phyloP scores from a whole-genome alignment of 2,113 vertebrate species.

The Anseranas semipalmata region DNA sequence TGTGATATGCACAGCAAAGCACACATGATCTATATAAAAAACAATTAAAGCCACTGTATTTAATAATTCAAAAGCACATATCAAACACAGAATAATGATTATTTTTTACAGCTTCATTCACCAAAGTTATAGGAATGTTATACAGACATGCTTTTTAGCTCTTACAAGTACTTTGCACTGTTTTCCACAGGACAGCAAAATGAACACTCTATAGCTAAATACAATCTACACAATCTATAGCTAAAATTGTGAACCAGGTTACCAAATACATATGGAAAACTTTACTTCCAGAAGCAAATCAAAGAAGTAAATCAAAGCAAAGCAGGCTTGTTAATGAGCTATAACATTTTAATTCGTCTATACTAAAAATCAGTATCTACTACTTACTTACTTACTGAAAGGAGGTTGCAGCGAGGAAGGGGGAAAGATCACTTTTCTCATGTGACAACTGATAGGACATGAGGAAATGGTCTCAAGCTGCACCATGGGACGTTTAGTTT shows the following conservation, averaged over 20 bases:
- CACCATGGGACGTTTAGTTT: too few relatives aligned
- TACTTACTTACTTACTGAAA: background rate
- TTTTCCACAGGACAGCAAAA: background rate
- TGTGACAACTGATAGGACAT: too few relatives aligned
- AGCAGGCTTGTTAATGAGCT: background rate
- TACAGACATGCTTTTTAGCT: background rate
- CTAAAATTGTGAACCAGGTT: background rate
- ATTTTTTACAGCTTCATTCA: background rate
- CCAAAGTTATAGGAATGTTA: background rate
- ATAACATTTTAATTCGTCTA: background rate
- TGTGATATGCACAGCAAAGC: background rate
- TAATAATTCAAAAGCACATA: background rate
- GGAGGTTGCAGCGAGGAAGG: too few relatives aligned
- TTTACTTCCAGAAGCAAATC: background rate
- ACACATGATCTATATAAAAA: background rate
- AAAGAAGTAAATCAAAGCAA: background rate
- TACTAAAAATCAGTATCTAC: background rate
- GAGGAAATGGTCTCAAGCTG: too few relatives aligned
- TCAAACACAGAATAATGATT: background rate
- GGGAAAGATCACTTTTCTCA: too few relatives aligned
- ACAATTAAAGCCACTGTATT: background rate
- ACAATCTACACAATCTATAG: background rate
- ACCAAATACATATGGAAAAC: background rate
- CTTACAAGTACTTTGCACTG: background rate
- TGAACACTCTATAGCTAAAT: too few relatives aligned